phyloP scores from a whole-genome alignment of 23 tunicate genomes.

The Clavelina lepadiformis region DNA sequence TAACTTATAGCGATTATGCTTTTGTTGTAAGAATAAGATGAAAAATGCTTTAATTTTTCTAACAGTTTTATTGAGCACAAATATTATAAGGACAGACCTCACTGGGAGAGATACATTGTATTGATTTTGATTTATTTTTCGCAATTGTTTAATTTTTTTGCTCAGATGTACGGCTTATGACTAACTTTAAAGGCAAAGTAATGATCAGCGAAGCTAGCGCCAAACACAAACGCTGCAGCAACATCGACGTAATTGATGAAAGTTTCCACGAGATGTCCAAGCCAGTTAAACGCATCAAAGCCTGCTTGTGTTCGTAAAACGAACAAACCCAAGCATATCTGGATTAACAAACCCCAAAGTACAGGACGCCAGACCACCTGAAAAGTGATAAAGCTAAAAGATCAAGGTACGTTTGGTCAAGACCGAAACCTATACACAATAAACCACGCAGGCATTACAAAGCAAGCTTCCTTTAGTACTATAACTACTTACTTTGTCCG shows the following conservation, averaged over 20 bases:
- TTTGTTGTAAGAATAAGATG: no score
- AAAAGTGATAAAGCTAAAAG: no score
- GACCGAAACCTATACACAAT: no score
- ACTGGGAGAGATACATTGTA: no score
- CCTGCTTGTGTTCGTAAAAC: conserved; percentile 50
- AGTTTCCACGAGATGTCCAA: conserved; percentile 35
- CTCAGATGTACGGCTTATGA: neutral
- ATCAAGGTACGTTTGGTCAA: no score
- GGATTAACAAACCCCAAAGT: conserved; percentile 57
- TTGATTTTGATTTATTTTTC: neutral
- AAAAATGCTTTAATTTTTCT: no score
- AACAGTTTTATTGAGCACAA: no score
- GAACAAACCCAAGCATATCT: conserved; percentile 26
- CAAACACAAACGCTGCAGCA: conserved; percentile 29
- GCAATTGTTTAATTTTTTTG: neutral
- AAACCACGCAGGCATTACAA: no score
- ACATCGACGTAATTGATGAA: conserved; percentile 20
- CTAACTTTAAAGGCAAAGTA: conserved; percentile 38
- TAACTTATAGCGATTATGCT: no score
- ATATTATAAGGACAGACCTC: no score
- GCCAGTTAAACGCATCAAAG: conserved; percentile 29
- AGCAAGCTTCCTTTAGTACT: no score
- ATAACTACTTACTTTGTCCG: conserved; percentile 23
- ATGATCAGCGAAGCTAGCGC: conserved; percentile 14
- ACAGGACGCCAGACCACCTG: conserved; percentile 58